A percentile compares a stretch with the other conserved stretches of the same genome.
Evolutionary conservation across 2,797 vertebrate genomes (phyloP).

Genomic region (Microctenopoma stevenorrisi): DNA sequence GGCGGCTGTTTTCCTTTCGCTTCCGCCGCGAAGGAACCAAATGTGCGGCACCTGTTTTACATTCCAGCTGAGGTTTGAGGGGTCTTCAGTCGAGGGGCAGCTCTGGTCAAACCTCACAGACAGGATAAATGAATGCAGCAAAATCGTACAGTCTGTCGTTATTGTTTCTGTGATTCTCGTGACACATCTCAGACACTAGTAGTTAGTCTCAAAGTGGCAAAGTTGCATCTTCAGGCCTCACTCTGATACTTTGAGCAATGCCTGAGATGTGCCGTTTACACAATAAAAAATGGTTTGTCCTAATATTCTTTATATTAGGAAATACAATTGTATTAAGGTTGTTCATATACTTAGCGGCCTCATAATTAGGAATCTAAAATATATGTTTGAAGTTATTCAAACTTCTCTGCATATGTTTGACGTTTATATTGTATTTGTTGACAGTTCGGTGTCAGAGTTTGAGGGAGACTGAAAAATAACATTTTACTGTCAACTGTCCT

Average conservation of each 20-base stretch:
- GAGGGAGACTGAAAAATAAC: neutral
- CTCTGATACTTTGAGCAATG: neutral
- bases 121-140: slow-evolving; percentile 35
- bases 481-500: neutral
- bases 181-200: neutral
- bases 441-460: neutral
- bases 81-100: slow-evolving; percentile 48
- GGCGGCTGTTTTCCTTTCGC: slow-evolving; percentile 76
- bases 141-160: slow-evolving; percentile 20
- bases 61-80: slow-evolving; percentile 73
- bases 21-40: slow-evolving; percentile 69
- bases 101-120: slow-evolving; percentile 46
- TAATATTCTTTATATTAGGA: neutral
- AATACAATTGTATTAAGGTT: neutral
- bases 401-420: neutral
- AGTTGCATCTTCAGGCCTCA: neutral
- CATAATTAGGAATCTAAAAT: neutral
- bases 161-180: slow-evolving; percentile 10
- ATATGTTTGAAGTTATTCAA: neutral
- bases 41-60: slow-evolving; percentile 83
- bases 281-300: neutral
- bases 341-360: neutral
- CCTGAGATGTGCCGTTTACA: slow-evolving; percentile 3
- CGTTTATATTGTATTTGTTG: neutral
- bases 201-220: slow-evolving; percentile 2